These are phyloP conservation scores for Chitala chitala DNA, from an alignment of 2,113 vertebrate genomes.

Conservation along the genomic window DNA sequence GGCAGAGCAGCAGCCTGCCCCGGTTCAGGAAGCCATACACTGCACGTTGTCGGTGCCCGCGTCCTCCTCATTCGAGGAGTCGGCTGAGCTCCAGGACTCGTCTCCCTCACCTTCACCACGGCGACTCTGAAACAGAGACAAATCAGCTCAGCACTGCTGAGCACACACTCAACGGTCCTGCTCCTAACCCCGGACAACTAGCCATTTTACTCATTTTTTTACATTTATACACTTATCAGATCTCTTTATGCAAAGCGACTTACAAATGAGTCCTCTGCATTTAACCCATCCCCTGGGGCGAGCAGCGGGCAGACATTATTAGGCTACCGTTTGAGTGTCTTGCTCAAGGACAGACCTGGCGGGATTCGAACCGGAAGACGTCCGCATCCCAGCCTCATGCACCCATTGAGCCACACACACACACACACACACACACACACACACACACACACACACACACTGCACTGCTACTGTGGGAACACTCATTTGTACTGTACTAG, in stretches of 20 bases:
- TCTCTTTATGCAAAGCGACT: too few species aligned
- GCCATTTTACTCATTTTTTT: too few species aligned
- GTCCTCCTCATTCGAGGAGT: constrained; percentile 84
- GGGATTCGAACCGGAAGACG: too few species aligned
- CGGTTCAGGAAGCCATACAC: constrained; percentile 95
- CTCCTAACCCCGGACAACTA: too few species aligned
- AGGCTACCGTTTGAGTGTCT: too few species aligned
- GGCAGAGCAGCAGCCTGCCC: too few species aligned
- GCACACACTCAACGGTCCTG: background rate
- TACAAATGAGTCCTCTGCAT: too few species aligned
- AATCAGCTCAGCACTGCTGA: background rate
- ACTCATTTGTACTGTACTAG: background rate
- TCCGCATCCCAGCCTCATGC: background rate
- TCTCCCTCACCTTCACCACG: constrained; percentile 77
- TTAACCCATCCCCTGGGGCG: too few species aligned
- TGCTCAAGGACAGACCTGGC: too few species aligned
- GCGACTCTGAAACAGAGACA: constrained; percentile 48
- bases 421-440: background rate
- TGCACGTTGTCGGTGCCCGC: constrained; percentile 85
- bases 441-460: background rate
- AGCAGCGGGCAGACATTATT: too few species aligned
- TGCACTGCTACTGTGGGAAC: background rate
- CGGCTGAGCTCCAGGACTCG: constrained; percentile 81
- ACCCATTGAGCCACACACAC: background rate
- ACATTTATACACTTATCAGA: too few species aligned